These are phyloP conservation scores for Asteroscopus sphinx DNA, from an alignment of 2,888 invertebrate genomes.

Conservation along the genomic window DNA sequence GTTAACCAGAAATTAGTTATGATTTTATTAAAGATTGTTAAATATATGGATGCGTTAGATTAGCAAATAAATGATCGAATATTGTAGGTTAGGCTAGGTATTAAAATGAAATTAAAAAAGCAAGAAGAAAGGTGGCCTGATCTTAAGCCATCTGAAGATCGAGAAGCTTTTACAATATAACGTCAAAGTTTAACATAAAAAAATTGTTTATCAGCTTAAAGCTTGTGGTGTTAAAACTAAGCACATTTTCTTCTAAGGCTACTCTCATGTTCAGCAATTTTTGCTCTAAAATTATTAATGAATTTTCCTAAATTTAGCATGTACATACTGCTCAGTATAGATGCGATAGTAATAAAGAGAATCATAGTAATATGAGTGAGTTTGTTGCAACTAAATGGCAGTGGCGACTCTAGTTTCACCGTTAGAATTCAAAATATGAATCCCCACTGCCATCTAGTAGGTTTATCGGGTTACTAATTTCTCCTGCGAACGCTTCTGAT, in stretches of 20 bases:
- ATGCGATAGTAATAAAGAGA: constrained; percentile 45
- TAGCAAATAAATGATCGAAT: too few species aligned
- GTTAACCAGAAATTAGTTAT: too few species aligned
- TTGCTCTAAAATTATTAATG: constrained; percentile 70
- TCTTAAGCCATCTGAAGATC: not conserved
- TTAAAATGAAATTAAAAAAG: not conserved
- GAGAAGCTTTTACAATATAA: constrained; percentile 51
- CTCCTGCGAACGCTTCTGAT: constrained; percentile 73
- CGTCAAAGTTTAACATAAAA: constrained; percentile 37
- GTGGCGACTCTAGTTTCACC: constrained; percentile 18
- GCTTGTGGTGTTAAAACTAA: constrained; percentile 76
- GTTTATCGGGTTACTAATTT: constrained; percentile 57
- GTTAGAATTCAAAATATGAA: constrained; percentile 30
- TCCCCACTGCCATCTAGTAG: constrained; percentile 51
- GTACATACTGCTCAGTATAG: constrained; percentile 78
- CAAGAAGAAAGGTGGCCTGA: not conserved
- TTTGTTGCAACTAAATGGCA: constrained; percentile 47
- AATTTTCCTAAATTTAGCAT: constrained; percentile 70
- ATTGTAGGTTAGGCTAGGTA: not conserved
- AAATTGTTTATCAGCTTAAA: constrained; percentile 49
- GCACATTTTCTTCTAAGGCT: constrained; percentile 63
- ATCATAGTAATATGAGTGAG: constrained; percentile 34
- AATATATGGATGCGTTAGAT: too few species aligned
- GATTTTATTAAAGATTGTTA: too few species aligned
- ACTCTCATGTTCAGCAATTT: constrained; percentile 73